Percentiles rank a stretch among this genome's conserved stretches.
These are phyloP conservation scores for Acanthosepion pharaonis DNA, from an alignment of 2,888 invertebrate genomes.

Conservation along the genomic window DNA sequence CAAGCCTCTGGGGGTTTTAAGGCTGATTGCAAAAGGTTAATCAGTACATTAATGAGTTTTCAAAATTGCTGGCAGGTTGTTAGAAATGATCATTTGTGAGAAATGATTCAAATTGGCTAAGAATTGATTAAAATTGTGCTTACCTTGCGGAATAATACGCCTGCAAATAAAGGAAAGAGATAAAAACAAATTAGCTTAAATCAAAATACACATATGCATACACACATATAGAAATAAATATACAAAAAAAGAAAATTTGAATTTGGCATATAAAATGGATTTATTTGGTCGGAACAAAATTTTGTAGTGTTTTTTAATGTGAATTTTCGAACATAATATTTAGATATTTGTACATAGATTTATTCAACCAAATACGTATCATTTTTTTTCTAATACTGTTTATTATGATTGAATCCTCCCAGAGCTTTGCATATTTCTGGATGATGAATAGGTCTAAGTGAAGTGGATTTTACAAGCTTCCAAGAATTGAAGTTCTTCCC, in stretches of 20 bases:
- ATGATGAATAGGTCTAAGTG: too few species aligned
- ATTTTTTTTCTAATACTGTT: too few species aligned
- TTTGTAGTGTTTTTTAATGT: too few species aligned
- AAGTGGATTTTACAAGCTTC: too few species aligned
- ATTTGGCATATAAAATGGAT: too few species aligned
- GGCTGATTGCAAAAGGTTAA: not conserved
- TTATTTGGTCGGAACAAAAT: too few species aligned
- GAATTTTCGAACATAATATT: too few species aligned
- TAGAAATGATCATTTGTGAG: not conserved
- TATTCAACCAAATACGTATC: too few species aligned
- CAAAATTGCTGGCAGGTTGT: not conserved
- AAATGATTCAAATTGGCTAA: not conserved
- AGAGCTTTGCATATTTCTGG: too few species aligned
- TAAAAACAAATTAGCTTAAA: not conserved
- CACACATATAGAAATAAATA: not conserved
- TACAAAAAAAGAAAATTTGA: not conserved
- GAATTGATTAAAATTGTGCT: not conserved
- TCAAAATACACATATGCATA: not conserved
- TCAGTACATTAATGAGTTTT: not conserved
- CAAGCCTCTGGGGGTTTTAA: not conserved
- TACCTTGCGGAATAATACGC: constrained; percentile 22
- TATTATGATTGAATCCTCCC: too few species aligned
- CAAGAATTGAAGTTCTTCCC: too few species aligned
- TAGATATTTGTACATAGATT: too few species aligned
- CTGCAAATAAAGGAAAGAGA: not conserved